Conservation (phyloP, 1,140 invertebrate genomes). For the Archegozetes longisetosus region DNA sequence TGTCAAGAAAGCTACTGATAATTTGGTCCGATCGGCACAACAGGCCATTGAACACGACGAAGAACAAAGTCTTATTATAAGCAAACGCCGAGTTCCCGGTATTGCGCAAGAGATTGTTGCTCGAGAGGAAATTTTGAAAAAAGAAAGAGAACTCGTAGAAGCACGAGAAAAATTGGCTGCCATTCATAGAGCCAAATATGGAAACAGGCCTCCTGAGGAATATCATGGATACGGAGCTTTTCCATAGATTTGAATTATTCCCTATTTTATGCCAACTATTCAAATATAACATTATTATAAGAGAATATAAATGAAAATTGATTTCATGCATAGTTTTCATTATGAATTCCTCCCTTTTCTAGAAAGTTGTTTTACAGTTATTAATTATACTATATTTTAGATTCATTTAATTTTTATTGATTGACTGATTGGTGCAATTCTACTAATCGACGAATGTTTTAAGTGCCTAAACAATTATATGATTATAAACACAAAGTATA, state of each 20-base stretch:
- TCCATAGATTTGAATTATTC: neutral
- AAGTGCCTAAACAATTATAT: neutral
- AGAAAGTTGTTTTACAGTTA: neutral
- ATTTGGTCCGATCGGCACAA: slow-evolving; percentile 80
- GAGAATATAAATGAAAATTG: neutral
- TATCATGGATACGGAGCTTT: neutral
- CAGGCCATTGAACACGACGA: slow-evolving; percentile 71
- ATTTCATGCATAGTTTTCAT: neutral
- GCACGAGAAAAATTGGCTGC: slow-evolving; percentile 63
- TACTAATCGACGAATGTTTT: neutral
- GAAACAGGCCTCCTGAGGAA: slow-evolving; percentile 25
- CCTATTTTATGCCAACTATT: neutral
- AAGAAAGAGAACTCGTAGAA: slow-evolving; percentile 81
- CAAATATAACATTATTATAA: neutral
- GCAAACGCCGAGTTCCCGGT: slow-evolving; percentile 50
- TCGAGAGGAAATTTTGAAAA: slow-evolving; percentile 44
- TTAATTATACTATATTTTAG: neutral
- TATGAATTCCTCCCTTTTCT: neutral
- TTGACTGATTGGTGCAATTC: neutral
- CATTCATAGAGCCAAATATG: slow-evolving; percentile 35
- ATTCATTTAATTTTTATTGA: neutral
- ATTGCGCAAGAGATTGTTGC: slow-evolving; percentile 84
- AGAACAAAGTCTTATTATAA: slow-evolving; percentile 70
- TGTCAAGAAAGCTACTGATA: slow-evolving; percentile 93
- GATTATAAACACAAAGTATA: neutral